Base-by-base conservation (phyloP, 2,113 vertebrate species). In the Pedetes capensis region DNA sequence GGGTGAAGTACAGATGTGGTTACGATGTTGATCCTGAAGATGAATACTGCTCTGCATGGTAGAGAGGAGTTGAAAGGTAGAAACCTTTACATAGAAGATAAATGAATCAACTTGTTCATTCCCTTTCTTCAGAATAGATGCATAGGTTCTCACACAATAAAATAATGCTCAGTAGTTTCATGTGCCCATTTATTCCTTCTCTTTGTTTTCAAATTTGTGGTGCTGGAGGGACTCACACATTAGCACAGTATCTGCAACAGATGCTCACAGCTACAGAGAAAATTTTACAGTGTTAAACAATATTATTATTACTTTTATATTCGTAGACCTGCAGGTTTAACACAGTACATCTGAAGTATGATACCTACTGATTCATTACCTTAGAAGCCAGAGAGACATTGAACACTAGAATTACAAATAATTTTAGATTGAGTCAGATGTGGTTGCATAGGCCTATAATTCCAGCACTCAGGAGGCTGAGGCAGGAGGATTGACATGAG, bases 211-310 rank as follows among this genome's bases (percentile, higher is more conserved):
- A 32, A 75, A 18, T 25, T 25, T 39, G 51, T 49, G 71, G 57
- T 47, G 84, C 37, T 85, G 27, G 22, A 71, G n/a, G 51, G 51
- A 88, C 71, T 88, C 44, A 64, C 51, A 80, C 20, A 75, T 86
- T 44, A 75, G 25, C 27, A 69, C 49, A 69, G 20, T 25, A 37
- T 47, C 85, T 81, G 51, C 34, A 49, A 88, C 25, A 79, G 59
- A 49, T 12, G 37, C 57, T 27, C 8, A n/a, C 1, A 4, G 23
- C 10, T 63, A n/a, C n/a, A n/a, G 8, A 57, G 37, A 66, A 68
- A 66, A 53, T 12, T 68, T 79, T 83, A 51, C 20, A 59, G 7
- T 18, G 27, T 39, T 47, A 53, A 64, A 55, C 32, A 61, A 53
- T n/a, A 49, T 75, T 20, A 9, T 27, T 11, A 39, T 29, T 93